These are phyloP conservation scores for Camptogramma bilineatum DNA, from an alignment of 2,888 invertebrate species.

Conservation along the genomic window DNA sequence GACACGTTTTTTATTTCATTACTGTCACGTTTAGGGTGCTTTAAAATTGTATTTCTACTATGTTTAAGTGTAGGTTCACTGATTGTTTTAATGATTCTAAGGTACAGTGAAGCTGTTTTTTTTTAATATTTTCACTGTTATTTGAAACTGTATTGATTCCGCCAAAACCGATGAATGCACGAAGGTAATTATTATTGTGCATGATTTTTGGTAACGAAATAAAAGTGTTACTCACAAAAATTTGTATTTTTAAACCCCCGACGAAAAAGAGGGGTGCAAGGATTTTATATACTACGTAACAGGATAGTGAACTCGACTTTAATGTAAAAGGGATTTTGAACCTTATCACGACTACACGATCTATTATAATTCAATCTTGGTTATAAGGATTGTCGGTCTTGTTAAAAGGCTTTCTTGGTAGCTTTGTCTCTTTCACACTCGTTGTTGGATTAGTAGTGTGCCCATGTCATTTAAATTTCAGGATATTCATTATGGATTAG, in stretches of 20 bases:
- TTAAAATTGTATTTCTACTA: slow-evolving; percentile 28
- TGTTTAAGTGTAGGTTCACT: slow-evolving; percentile 21
- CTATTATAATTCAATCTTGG: too few relatives aligned
- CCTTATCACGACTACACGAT: too few relatives aligned
- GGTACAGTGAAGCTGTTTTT: slow-evolving; percentile 9
- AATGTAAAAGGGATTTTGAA: too few relatives aligned
- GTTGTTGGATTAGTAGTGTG: too few relatives aligned
- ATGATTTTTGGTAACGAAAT: slow-evolving; percentile 22
- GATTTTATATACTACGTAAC: too few relatives aligned
- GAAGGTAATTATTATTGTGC: slow-evolving; percentile 12
- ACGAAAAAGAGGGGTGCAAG: too few relatives aligned
- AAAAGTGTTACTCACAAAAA: slow-evolving; percentile 16
- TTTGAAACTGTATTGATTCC: slow-evolving; percentile 31
- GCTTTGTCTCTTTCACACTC: too few relatives aligned
- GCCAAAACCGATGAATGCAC: slow-evolving; percentile 14
- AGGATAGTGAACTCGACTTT: too few relatives aligned
- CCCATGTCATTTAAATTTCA: too few relatives aligned
- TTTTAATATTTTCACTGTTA: slow-evolving; percentile 32
- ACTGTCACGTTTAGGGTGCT: slow-evolving; percentile 36
- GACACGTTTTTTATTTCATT: slow-evolving; percentile 37
- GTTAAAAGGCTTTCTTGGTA: too few relatives aligned
- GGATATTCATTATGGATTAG: too few relatives aligned
- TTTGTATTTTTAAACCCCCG: background rate
- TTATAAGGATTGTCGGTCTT: too few relatives aligned
- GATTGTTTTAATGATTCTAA: background rate